These are phyloP conservation scores for Cercopithecus mona DNA, from an alignment of 2,113 vertebrate genomes.

Conservation along the genomic window DNA sequence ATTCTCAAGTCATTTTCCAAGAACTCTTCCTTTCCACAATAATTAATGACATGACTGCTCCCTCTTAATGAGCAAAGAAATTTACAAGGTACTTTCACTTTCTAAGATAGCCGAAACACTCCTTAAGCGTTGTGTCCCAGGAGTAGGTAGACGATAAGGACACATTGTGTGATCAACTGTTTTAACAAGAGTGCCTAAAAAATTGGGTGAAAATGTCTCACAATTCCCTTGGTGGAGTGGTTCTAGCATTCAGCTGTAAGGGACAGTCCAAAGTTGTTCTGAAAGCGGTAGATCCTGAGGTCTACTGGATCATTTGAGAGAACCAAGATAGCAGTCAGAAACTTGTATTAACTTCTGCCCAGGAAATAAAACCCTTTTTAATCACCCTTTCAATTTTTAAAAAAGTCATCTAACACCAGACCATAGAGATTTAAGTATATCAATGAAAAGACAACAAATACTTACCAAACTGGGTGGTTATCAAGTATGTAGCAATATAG, in stretches of 20 bases:
- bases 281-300: background rate
- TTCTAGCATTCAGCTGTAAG: background rate
- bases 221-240: background rate
- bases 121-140: background rate
- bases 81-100: background rate
- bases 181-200: background rate
- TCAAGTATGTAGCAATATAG: background rate
- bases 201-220: background rate
- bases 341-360: background rate
- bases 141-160: background rate
- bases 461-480: background rate
- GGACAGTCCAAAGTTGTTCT: background rate
- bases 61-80: background rate
- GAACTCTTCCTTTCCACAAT: background rate
- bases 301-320: fast-evolving
- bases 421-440: background rate
- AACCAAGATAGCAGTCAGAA: background rate
- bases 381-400: background rate
- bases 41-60: background rate
- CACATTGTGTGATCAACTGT: background rate
- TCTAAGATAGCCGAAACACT: background rate
- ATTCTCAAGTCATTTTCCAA: background rate
- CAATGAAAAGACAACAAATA: background rate
- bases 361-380: background rate
- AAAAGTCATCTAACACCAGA: background rate